Evolutionary conservation across 2,113 vertebrate species (phyloP).

Genomic region (Stercorarius parasiticus): DNA sequence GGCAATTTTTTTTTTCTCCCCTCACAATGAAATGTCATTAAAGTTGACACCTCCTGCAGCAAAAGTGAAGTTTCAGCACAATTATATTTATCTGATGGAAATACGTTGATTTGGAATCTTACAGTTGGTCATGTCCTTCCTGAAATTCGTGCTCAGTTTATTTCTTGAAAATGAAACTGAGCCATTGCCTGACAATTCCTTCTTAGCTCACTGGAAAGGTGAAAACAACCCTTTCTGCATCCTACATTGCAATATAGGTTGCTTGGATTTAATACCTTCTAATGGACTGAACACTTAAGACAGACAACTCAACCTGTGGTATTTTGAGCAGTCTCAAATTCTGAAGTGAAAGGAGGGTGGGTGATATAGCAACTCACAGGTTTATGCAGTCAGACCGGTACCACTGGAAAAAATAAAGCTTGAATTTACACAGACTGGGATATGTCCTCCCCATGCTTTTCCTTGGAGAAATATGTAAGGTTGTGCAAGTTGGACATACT

Average conservation of each 20-base stretch:
- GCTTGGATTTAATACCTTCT: not conserved
- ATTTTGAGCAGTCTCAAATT: not conserved
- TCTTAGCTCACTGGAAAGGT: not conserved
- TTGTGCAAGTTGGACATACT: not conserved
- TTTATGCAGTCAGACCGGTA: not conserved
- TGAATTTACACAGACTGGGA: not conserved
- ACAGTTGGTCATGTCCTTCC: not conserved
- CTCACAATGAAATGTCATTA: not conserved
- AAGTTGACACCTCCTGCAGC: not conserved
- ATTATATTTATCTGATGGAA: not conserved
- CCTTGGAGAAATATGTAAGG: not conserved
- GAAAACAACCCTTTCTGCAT: not conserved
- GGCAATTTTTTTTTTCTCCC: not conserved
- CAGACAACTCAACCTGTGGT: accelerated
- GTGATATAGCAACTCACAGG: not conserved
- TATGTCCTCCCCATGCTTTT: not conserved
- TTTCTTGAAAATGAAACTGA: not conserved
- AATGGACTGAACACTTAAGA: not conserved
- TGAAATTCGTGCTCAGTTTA: not conserved
- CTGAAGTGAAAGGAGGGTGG: not conserved
- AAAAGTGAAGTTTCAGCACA: not conserved
- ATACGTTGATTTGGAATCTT: not conserved
- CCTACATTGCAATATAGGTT: not conserved
- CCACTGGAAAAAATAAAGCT: not conserved
- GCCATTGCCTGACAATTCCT: not conserved